phyloP scores from a whole-genome alignment of 2,113 vertebrate species.

The Galbula dea region DNA sequence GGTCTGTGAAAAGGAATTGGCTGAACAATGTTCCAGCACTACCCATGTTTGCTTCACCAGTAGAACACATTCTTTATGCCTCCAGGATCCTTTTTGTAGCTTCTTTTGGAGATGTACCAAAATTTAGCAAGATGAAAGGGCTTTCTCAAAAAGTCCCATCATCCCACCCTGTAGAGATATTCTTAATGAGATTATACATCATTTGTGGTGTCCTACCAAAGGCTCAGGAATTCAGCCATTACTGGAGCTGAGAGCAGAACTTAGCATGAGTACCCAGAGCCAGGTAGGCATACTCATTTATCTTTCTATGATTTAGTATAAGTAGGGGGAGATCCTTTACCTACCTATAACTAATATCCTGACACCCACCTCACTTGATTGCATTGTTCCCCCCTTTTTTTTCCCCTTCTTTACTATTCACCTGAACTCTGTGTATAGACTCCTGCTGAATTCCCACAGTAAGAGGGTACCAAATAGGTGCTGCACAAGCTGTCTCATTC shows the following conservation, averaged over 20 bases:
- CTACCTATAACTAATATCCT: neutral
- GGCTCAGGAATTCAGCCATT: neutral
- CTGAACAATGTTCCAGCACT: neutral
- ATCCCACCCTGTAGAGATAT: neutral
- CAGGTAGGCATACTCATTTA: neutral
- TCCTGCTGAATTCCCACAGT: neutral
- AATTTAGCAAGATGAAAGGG: neutral
- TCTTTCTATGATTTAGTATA: neutral
- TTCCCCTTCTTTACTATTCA: neutral
- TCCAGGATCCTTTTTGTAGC: neutral
- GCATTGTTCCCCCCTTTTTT: neutral
- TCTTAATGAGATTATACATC: neutral
- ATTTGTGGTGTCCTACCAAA: neutral
- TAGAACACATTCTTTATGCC: neutral
- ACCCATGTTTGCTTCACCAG: neutral
- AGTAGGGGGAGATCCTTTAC: neutral
- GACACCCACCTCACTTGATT: neutral
- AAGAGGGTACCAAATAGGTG: neutral
- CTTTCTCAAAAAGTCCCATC: neutral
- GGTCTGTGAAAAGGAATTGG: neutral
- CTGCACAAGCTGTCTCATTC: neutral
- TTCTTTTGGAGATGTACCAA: neutral
- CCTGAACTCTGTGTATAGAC: neutral
- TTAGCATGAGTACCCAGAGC: neutral
- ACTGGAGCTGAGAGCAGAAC: neutral